phyloP scores from a whole-genome alignment of 2,113 vertebrate genomes.

The Sturnus vulgaris region DNA sequence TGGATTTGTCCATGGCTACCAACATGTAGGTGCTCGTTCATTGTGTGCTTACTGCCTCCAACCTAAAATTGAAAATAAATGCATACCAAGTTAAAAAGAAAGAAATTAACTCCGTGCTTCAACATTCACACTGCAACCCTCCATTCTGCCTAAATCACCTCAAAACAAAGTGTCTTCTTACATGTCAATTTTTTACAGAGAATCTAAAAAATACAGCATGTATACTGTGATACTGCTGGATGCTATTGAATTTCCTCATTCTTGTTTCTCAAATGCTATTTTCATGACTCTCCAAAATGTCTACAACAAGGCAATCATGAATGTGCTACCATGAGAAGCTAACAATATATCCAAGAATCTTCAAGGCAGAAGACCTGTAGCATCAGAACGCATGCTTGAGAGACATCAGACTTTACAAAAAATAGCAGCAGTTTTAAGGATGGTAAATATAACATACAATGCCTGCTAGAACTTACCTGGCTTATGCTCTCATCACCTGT shows the following conservation, averaged over 20 bases:
- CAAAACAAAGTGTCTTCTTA: background rate
- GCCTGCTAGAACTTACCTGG: background rate
- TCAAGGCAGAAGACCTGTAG: background rate
- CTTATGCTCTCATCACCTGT: background rate
- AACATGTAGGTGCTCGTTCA: constrained; percentile 84
- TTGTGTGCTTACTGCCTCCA: constrained; percentile 83
- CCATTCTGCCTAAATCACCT: background rate
- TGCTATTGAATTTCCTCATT: background rate
- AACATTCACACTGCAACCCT: background rate
- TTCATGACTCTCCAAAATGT: constrained; percentile 22
- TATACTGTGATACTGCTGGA: background rate
- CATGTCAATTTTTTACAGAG: background rate
- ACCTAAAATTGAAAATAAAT: constrained; percentile 77
- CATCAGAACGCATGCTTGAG: background rate
- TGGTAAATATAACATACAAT: background rate
- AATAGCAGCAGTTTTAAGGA: background rate
- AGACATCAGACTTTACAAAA: background rate
- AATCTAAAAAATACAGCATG: background rate
- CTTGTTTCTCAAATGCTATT: background rate
- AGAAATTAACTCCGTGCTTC: background rate
- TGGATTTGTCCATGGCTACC: constrained; percentile 85
- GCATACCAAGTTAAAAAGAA: constrained; percentile 43
- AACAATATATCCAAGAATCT: background rate
- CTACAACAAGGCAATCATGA: background rate
- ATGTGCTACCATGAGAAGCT: background rate